A percentile compares a stretch with the other conserved stretches of the same genome.
phyloP scores from a whole-genome alignment of 2,888 invertebrate species.

The Blastobasis lacticolella region DNA sequence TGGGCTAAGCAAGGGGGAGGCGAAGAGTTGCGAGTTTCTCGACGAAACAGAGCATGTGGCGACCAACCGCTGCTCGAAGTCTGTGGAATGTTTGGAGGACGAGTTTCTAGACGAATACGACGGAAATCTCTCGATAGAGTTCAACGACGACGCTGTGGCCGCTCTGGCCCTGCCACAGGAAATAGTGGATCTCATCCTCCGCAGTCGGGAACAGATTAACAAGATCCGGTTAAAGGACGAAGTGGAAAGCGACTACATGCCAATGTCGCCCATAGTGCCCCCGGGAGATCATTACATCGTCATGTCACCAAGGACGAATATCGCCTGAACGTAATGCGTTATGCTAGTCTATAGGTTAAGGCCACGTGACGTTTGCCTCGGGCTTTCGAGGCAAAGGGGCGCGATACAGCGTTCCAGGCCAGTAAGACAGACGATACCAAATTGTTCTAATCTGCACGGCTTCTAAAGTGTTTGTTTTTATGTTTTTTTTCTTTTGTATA shows the following conservation, averaged over 20 bases:
- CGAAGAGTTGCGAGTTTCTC: slow-evolving; percentile 64
- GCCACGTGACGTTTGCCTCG: too few species aligned
- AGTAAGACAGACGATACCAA: too few species aligned
- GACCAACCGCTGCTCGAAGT: slow-evolving; percentile 50
- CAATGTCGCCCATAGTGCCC: slow-evolving; percentile 58
- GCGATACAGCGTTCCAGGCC: too few species aligned
- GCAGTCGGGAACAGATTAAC: slow-evolving; percentile 36
- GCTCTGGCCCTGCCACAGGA: slow-evolving; percentile 50
- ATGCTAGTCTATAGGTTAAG: neutral
- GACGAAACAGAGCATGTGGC: slow-evolving; percentile 48
- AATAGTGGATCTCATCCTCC: slow-evolving; percentile 51
- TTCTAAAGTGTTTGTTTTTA: too few species aligned
- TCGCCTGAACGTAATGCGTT: slow-evolving; percentile 27
- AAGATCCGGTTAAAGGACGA: slow-evolving; percentile 33
- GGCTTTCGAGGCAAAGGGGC: too few species aligned
- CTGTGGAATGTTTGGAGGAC: slow-evolving; percentile 54
- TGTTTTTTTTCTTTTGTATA: too few species aligned
- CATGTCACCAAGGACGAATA: slow-evolving; percentile 57
- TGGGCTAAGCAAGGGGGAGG: slow-evolving; percentile 46
- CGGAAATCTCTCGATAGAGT: slow-evolving; percentile 44
- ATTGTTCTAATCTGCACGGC: too few species aligned
- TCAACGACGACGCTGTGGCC: slow-evolving; percentile 40
- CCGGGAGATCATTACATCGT: slow-evolving; percentile 57
- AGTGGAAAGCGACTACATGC: slow-evolving; percentile 52
- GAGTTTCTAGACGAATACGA: slow-evolving; percentile 37